Evolutionary conservation across 2,113 vertebrate species (phyloP).

Genomic region (Tapirus terrestris): DNA sequence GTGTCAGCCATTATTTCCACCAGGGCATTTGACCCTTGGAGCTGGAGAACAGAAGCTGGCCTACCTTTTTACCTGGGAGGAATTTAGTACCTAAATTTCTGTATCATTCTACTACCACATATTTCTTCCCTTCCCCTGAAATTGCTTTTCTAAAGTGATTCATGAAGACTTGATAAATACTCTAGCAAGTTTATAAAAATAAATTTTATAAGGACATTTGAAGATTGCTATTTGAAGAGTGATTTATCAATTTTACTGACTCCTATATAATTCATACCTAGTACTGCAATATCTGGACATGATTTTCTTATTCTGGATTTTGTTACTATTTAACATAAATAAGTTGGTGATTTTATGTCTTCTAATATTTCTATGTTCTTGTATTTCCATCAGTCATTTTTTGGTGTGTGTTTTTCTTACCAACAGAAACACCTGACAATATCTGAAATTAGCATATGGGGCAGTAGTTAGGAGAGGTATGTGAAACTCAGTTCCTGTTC

Average conservation of each 20-base stretch:
- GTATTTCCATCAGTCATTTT: neutral
- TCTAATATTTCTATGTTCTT: neutral
- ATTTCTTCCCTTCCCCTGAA: neutral
- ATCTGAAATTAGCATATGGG: neutral
- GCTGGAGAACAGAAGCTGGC: neutral
- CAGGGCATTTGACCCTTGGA: neutral
- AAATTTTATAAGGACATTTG: neutral
- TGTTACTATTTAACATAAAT: neutral
- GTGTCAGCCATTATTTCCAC: neutral
- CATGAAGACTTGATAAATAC: constrained; percentile 22
- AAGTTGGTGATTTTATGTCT: neutral
- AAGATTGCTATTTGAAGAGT: neutral
- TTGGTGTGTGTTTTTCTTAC: neutral
- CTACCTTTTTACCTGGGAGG: neutral
- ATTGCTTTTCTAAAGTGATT: neutral
- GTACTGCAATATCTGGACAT: neutral
- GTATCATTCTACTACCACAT: neutral
- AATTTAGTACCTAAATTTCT: neutral
- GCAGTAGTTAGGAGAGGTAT: neutral
- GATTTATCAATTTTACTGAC: neutral
- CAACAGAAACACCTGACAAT: neutral
- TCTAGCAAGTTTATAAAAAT: neutral
- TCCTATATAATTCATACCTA: neutral
- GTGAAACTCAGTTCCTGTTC: neutral
- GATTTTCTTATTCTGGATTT: constrained; percentile 9